These are phyloP conservation scores for Calliopum simillimum DNA, from an alignment of 2,888 invertebrate genomes.

Conservation along the genomic window DNA sequence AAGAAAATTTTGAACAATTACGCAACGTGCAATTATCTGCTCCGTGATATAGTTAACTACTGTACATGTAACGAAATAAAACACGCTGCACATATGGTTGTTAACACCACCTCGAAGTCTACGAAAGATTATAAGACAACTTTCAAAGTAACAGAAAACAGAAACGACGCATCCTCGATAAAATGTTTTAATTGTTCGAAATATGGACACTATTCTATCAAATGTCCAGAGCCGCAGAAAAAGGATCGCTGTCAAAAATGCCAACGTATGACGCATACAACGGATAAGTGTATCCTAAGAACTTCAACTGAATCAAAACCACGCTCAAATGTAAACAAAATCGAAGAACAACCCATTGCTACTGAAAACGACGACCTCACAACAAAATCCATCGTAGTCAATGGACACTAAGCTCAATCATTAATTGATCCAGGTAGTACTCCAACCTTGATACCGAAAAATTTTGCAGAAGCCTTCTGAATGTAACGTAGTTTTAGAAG, in stretches of 20 bases:
- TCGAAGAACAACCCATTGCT: no score
- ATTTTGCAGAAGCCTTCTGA: slow-evolving; percentile 24
- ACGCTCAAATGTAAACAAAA: no score
- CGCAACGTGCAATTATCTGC: no score
- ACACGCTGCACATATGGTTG: no score
- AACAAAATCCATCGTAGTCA: slow-evolving; percentile 20
- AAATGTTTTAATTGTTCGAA: no score
- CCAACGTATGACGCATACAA: slow-evolving; percentile 30
- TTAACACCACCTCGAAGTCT: slow-evolving; percentile 33
- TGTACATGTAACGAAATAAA: no score
- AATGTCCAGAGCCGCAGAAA: slow-evolving; percentile 37
- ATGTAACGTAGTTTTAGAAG: slow-evolving; percentile 17
- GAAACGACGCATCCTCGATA: slow-evolving; percentile 19
- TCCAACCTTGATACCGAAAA: slow-evolving; percentile 32
- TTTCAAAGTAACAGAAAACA: background rate
- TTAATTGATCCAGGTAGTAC: slow-evolving; percentile 40
- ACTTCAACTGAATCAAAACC: slow-evolving; percentile 10
- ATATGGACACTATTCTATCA: slow-evolving; percentile 18
- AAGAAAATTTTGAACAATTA: no score
- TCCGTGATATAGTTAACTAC: no score
- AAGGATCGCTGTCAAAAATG: slow-evolving; percentile 21
- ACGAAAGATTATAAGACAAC: background rate
- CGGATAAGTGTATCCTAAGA: slow-evolving; percentile 13
- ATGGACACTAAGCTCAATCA: slow-evolving; percentile 5
- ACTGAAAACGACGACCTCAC: background rate